Percentiles rank a stretch among this genome's conserved stretches.
These are phyloP conservation scores for Leucopsar rothschildi DNA, from an alignment of 2,113 vertebrate species.

Conservation along the genomic window DNA sequence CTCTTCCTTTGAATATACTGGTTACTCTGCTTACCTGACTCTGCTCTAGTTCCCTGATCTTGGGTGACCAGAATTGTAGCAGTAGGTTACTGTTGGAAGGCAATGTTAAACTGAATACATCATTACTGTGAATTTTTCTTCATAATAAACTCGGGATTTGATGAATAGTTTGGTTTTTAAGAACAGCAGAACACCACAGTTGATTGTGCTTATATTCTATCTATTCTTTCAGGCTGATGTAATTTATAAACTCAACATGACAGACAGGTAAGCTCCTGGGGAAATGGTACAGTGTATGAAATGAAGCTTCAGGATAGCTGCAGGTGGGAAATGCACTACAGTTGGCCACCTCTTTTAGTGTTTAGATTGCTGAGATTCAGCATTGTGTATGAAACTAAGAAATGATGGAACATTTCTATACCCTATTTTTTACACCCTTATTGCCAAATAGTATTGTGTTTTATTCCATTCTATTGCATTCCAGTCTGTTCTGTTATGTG, in stretches of 20 bases:
- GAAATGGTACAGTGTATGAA: not conserved
- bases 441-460: not conserved
- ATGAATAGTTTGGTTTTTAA: not conserved
- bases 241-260: conserved; percentile 98
- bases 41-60: not conserved
- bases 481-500: not conserved
- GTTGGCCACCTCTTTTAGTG: not conserved
- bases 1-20: not conserved
- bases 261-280: conserved; percentile 88
- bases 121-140: not conserved
- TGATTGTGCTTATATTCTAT: conserved; percentile 47
- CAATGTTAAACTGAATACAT: not conserved
- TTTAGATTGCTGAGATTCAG: not conserved
- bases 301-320: not conserved
- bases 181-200: not conserved
- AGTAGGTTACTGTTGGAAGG: not conserved
- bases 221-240: conserved; percentile 88
- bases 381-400: not conserved
- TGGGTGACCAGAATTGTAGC: not conserved
- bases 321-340: not conserved
- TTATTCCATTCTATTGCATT: not conserved
- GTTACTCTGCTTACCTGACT: not conserved
- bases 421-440: not conserved
- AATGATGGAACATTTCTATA: not conserved
- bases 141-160: not conserved